These are phyloP conservation scores for Xerus inauris DNA, from an alignment of 2,113 vertebrate species.

Conservation along the genomic window DNA sequence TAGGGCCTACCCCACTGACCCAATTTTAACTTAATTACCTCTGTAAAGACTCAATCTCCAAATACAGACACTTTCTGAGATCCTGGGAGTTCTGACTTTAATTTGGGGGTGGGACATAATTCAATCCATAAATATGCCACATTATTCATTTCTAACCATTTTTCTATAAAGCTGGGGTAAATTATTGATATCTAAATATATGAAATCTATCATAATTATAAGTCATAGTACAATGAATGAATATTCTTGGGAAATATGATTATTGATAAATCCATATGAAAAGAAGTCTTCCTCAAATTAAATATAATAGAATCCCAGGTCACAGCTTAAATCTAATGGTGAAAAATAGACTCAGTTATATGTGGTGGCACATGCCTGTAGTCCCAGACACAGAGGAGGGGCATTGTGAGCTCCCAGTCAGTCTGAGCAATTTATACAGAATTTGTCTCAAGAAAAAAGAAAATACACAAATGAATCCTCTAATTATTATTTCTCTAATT, in stretches of 20 bases:
- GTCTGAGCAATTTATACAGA: neutral
- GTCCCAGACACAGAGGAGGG: neutral
- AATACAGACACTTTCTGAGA: neutral
- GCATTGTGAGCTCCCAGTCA: neutral
- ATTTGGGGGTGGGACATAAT: neutral
- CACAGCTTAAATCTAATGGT: neutral
- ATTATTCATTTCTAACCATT: neutral
- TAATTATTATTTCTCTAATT: neutral
- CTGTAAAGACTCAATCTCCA: constrained; percentile 3
- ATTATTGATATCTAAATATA: constrained; percentile 11
- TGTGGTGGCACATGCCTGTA: neutral
- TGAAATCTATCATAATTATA: neutral
- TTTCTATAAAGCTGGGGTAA: neutral
- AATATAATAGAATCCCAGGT: neutral
- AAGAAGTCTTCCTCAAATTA: constrained; percentile 31
- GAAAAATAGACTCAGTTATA: neutral
- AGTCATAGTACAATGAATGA: neutral
- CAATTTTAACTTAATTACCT: constrained; percentile 35
- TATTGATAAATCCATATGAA: neutral
- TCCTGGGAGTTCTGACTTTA: neutral
- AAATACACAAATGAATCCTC: neutral
- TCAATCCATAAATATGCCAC: neutral
- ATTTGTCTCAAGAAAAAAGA: neutral
- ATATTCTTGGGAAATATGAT: neutral
- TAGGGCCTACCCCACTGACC: neutral